phyloP scores from a whole-genome alignment of 2,113 vertebrate species.

The Corythoichthys intestinalis region DNA sequence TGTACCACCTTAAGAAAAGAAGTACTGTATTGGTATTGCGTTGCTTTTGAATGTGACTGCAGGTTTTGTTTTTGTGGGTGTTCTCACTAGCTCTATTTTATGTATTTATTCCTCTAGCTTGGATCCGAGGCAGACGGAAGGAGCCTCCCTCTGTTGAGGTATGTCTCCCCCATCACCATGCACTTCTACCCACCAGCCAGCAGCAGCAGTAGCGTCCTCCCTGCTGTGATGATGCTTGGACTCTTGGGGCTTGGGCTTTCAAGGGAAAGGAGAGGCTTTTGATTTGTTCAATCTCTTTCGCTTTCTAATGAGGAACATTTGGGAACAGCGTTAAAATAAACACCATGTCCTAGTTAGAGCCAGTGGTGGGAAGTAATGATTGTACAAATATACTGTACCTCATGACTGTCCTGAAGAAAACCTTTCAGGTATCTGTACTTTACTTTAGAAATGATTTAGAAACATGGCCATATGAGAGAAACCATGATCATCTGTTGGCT shows the following conservation, averaged over 20 bases:
- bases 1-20: not conserved
- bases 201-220: slow-evolving; percentile 28
- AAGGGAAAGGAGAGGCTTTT: slow-evolving; percentile 53
- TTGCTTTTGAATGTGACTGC: slow-evolving; percentile 56
- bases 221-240: slow-evolving; percentile 59
- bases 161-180: slow-evolving; percentile 41
- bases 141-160: slow-evolving; percentile 87
- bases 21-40: slow-evolving; percentile 9
- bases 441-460: not conserved
- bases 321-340: slow-evolving; percentile 72
- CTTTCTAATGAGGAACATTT: slow-evolving; percentile 57
- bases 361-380: not conserved
- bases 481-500: no score
- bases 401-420: not conserved
- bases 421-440: not conserved
- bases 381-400: not conserved
- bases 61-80: slow-evolving; percentile 64
- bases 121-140: slow-evolving; percentile 91
- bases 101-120: slow-evolving; percentile 77
- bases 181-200: not conserved
- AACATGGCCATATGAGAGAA: no score
- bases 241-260: slow-evolving; percentile 54
- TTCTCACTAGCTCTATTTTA: slow-evolving; percentile 44
- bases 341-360: slow-evolving; percentile 61
- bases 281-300: slow-evolving; percentile 63